A percentile compares a stretch with the other conserved stretches of the same genome.
Evolutionary conservation across 2,888 invertebrate genomes (phyloP).

Genomic region (Pterobdella sp.): DNA sequence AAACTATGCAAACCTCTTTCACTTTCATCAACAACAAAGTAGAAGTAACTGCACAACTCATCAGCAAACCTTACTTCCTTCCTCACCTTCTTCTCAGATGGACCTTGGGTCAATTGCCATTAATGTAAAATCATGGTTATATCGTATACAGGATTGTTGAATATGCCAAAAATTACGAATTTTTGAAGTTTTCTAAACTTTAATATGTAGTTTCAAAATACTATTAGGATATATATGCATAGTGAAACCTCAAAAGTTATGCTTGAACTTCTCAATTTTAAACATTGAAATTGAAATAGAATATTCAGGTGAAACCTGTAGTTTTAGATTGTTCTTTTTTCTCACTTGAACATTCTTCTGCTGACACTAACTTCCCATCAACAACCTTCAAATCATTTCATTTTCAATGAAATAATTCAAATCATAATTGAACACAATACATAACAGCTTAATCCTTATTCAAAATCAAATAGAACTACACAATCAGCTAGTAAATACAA

Average conservation of each 20-base stretch:
- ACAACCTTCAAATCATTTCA: neutral
- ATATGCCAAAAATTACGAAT: no score
- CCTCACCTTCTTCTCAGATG: constrained; percentile 39
- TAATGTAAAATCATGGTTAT: no score
- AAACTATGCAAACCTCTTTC: constrained; percentile 59
- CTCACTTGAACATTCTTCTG: neutral
- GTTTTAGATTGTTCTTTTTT: no score
- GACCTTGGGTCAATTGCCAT: neutral
- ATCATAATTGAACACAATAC: neutral
- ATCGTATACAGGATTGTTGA: no score
- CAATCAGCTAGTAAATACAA: no score
- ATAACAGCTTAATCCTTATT: neutral
- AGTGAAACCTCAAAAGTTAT: no score
- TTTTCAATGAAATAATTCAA: neutral
- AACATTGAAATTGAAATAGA: no score
- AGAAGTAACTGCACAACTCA: constrained; percentile 71
- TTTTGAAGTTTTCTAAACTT: no score
- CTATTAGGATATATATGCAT: no score
- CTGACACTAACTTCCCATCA: constrained; percentile 1
- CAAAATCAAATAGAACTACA: neutral
- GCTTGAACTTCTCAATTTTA: no score
- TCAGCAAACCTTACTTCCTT: constrained; percentile 71
- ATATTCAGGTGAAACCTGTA: no score
- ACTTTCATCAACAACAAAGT: constrained; percentile 88
- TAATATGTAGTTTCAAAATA: no score